phyloP scores from a whole-genome alignment of 2,888 invertebrate species.

The Agapostemon virescens region DNA sequence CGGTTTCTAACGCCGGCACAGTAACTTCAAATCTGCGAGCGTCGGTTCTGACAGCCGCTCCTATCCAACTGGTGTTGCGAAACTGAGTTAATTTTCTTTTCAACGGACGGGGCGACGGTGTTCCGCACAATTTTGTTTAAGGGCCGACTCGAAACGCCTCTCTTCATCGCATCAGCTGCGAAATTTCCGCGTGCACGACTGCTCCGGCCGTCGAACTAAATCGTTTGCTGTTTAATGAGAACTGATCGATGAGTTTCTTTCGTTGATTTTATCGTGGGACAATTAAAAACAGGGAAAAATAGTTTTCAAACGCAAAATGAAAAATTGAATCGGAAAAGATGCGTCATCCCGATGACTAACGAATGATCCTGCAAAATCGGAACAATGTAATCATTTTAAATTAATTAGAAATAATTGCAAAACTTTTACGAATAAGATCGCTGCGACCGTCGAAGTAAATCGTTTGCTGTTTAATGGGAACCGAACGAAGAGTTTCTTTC shows the following conservation, averaged over 20 bases:
- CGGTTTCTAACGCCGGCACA: constrained; percentile 20
- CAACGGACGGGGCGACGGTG: neutral
- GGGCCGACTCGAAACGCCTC: neutral
- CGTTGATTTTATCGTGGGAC: neutral
- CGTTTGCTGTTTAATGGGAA: neutral
- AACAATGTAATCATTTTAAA: neutral
- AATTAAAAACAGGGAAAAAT: too few relatives aligned
- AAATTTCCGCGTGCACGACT: neutral
- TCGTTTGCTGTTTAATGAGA: neutral
- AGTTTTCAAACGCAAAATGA: neutral
- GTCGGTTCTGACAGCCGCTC: constrained; percentile 11
- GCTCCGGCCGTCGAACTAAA: neutral
- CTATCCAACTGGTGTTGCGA: neutral
- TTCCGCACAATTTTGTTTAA: neutral
- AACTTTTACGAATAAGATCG: neutral
- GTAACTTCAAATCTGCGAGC: constrained; percentile 26
- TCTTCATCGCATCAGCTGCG: too few relatives aligned
- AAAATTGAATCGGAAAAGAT: neutral
- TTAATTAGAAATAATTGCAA: too few relatives aligned
- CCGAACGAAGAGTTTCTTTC: neutral
- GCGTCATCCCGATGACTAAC: too few relatives aligned
- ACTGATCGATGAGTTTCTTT: neutral
- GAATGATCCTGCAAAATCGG: neutral
- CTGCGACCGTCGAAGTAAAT: neutral
- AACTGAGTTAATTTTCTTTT: constrained; percentile 18